Evolutionary conservation across 2,888 invertebrate genomes (phyloP), one percentile per base, ranked within the genome.

Genomic region (Yponomeuta plumbellus): DNA sequence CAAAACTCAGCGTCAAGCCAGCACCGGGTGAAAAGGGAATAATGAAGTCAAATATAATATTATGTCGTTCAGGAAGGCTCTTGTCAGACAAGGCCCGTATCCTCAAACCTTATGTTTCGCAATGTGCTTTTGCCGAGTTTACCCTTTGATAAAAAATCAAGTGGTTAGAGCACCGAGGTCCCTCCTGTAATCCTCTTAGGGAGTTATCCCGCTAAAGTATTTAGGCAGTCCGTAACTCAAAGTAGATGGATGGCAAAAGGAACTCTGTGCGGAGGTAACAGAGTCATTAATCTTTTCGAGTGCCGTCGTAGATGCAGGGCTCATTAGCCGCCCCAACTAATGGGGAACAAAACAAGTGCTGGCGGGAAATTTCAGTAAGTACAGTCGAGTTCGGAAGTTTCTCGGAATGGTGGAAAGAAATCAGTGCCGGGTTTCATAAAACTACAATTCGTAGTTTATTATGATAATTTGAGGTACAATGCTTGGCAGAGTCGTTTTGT

Each of bases 251-350:
- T 52, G 34, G 34, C 34, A 34, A 52, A 52, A 52, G 44, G 17
- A 52, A 52, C 44, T 52, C 44, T 52, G 44, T 17, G 17, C 44
- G 44, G 34, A 52, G 44, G 44, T 52, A 52, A 52, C 44, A 52
- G 17, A 52, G 44, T 52, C 44, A 52, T 52, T 52, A 52, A 52
- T 52, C 44, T 52, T 52, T 52, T 52, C 17, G 17, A 52, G 17
- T 52, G 44, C 17, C 44, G 17, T 17, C 44, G 17, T 52, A 5
- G 44, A 52, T 52, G 58, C 22, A 59, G 22, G 59, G 59, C 59
- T 59, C 59, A 59, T 59, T 59, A 59, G 13, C 59, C 13, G 59
- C 59, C 22, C 22, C 22, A 59, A 59, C 59, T 59, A 59, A 59
- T 59, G 59, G 59, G 59, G 23, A 59, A 21, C 59, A 59, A 59